A percentile compares a stretch with the other conserved stretches of the same genome.
These are phyloP conservation scores for Aeoliscus strigatus DNA, from an alignment of 2,797 vertebrate species.

Conservation along the genomic window DNA sequence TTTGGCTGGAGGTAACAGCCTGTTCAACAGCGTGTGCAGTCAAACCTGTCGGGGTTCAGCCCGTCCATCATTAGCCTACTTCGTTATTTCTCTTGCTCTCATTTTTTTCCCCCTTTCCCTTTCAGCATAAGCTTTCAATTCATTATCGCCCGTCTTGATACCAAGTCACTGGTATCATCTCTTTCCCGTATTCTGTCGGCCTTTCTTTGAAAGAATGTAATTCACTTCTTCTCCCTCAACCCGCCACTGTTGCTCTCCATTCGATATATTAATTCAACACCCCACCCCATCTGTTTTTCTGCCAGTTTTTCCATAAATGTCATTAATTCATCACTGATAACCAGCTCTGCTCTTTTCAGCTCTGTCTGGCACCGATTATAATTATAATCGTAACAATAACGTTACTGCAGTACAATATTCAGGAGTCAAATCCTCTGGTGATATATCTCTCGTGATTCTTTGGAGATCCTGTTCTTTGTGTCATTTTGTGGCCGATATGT, in stretches of 20 bases:
- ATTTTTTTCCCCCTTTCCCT: conserved; percentile 5
- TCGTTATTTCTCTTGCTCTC: conserved; percentile 11
- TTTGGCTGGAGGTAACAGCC: too few relatives aligned
- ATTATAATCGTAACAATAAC: conserved; percentile 62
- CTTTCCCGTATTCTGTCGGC: conserved; percentile 19
- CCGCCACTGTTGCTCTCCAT: conserved; percentile 28
- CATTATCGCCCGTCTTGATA: conserved; percentile 21
- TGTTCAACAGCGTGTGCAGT: too few relatives aligned
- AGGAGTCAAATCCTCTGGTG: conserved; percentile 50
- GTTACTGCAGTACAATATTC: conserved; percentile 45
- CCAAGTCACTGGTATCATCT: conserved; percentile 16
- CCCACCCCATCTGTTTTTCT: conserved; percentile 48
- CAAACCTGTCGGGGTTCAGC: conserved; percentile 9
- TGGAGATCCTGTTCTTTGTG: conserved; percentile 37
- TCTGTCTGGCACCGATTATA: conserved; percentile 48
- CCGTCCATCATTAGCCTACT: conserved; percentile 12
- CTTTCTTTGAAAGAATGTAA: conserved; percentile 29
- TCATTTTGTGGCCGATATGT: conserved; percentile 28
- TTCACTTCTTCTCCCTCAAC: conserved; percentile 34
- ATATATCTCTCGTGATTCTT: conserved; percentile 48
- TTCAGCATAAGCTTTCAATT: conserved; percentile 15
- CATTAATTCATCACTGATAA: conserved; percentile 65
- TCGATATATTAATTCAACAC: conserved; percentile 48
- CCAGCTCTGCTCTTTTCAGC: conserved; percentile 55
- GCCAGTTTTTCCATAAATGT: conserved; percentile 58